Evolutionary conservation across 2,113 vertebrate genomes (phyloP).

Genomic region (Erythrocebus patas): DNA sequence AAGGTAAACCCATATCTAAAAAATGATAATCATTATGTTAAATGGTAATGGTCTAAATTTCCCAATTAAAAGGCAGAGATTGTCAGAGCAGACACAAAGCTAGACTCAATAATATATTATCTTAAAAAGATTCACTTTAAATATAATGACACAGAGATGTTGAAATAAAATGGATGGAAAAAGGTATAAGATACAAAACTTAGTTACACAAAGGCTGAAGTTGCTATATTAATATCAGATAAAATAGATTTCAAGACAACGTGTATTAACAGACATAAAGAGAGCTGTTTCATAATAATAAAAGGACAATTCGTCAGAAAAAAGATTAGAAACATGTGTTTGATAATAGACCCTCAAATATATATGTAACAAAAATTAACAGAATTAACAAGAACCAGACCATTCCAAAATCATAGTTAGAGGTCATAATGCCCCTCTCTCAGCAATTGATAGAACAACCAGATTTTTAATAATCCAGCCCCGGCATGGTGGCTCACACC

Average conservation of each 20-base stretch:
- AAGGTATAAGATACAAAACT: not conserved
- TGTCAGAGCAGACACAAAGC: not conserved
- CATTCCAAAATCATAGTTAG: not conserved
- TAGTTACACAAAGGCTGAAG: not conserved
- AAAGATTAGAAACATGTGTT: not conserved
- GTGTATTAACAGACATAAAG: not conserved
- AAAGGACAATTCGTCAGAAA: not conserved
- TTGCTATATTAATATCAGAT: not conserved
- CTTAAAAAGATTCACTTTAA: not conserved
- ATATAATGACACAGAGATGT: not conserved
- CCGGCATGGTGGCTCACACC: no score
- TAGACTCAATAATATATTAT: not conserved
- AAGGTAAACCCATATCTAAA: not conserved
- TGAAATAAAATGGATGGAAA: not conserved
- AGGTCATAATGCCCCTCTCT: not conserved
- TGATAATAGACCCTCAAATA: not conserved
- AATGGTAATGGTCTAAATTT: not conserved
- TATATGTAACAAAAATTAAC: not conserved
- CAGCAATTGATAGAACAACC: not conserved
- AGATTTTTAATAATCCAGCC: not conserved
- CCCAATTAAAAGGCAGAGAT: not conserved
- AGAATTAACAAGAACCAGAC: not conserved
- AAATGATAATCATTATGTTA: not conserved
- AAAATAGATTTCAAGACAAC: slow-evolving; percentile 11
- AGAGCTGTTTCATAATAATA: not conserved